A percentile compares a stretch with the other conserved stretches of the same genome.
Evolutionary conservation across 2,797 vertebrate species (phyloP).

Genomic region (Cichlasoma orientale): DNA sequence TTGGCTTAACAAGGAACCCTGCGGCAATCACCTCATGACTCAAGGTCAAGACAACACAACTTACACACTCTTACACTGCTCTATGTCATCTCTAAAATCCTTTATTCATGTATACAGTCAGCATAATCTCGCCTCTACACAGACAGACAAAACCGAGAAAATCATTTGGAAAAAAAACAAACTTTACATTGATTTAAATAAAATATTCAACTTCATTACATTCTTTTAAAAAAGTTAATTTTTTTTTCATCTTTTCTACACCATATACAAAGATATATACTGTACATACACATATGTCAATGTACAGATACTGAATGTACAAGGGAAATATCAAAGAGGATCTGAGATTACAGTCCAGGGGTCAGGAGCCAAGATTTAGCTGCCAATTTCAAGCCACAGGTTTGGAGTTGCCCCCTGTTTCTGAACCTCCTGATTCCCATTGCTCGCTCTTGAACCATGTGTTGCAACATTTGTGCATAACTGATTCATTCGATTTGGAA

Average conservation of each 20-base stretch:
- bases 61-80: conserved; percentile 13
- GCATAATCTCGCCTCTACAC: conserved; percentile 54
- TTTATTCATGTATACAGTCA: conserved; percentile 73
- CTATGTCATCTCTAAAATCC: conserved; percentile 59
- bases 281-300: conserved; percentile 65
- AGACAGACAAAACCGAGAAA: conserved; percentile 47
- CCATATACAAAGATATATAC: conserved; percentile 81
- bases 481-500: conserved; percentile 31
- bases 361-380: conserved; percentile 74
- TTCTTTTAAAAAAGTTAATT: conserved; percentile 68
- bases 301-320: conserved; percentile 53
- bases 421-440: conserved; percentile 36
- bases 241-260: conserved; percentile 69
- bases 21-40: conserved; percentile 34
- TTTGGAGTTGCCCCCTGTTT: conserved; percentile 46
- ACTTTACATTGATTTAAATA: conserved; percentile 64
- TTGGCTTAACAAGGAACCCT: conserved; percentile 73
- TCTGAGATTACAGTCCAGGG: conserved; percentile 55
- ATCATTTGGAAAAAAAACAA: conserved; percentile 55
- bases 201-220: conserved; percentile 68
- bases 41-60: conserved; percentile 58
- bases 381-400: conserved; percentile 74
- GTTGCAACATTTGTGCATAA: conserved; percentile 31
- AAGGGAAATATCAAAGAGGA: conserved; percentile 37
- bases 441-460: conserved; percentile 28